Conservation (phyloP, 2,113 vertebrate species). For the Meles meles region DNA sequence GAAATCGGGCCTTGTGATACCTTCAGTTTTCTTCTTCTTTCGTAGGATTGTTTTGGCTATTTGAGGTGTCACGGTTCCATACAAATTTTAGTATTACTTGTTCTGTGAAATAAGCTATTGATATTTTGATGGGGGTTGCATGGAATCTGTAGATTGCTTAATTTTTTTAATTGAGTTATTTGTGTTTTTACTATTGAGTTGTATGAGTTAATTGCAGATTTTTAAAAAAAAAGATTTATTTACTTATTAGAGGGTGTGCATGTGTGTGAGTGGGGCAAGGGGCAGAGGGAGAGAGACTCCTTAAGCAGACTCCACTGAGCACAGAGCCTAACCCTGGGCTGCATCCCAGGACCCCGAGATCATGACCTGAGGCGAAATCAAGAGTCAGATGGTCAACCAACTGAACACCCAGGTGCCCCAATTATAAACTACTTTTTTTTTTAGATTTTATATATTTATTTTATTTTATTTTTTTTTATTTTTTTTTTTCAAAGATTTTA, state of each 20-base stretch:
- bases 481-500: too few species aligned
- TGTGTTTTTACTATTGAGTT: background rate
- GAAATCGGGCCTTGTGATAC: background rate
- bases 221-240: background rate
- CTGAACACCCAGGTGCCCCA: background rate
- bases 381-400: background rate
- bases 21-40: background rate
- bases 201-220: background rate
- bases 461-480: too few species aligned
- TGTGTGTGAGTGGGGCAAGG: background rate
- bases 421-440: background rate
- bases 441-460: background rate
- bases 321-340: background rate
- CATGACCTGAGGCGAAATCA: background rate
- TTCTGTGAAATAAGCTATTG: background rate
- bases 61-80: background rate
- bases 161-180: background rate
- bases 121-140: background rate
- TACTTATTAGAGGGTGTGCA: background rate
- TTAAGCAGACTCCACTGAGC: background rate
- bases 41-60: background rate
- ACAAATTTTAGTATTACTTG: background rate
- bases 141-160: background rate
- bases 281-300: background rate
- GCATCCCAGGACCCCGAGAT: background rate